Evolutionary conservation across 2,888 invertebrate genomes (phyloP), one percentile per base, ranked within the genome.

Genomic region (Microplitis deprimator): DNA sequence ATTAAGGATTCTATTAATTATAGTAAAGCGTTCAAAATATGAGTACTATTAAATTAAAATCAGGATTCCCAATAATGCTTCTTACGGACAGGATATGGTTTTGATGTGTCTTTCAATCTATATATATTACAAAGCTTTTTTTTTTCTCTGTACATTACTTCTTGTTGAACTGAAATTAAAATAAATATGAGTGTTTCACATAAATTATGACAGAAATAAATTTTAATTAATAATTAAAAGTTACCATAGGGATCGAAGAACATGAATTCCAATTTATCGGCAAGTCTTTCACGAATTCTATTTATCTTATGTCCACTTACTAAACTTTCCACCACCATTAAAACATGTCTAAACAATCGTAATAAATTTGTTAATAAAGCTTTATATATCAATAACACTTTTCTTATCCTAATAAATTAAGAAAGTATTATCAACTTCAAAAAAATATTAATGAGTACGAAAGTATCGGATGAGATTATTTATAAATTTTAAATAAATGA

Each of bases 241-340:
- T 94, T 91, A 96, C 96, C 93, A 82, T 91, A 94, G 0, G 96
- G 96, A 91, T 97, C 96, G 83, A 93, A 96, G 74, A 91, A 89
- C 79, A 96, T 90, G 0, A 93, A 80, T 90, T 96, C 96, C 73
- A 96, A 79, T 92, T 96, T 97, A 10, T 96, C 96, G 1, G 91
- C 94, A 68, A 95, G 87, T 82, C 96, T 92, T 84, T 95, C 95
- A 77, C 96, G 92, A 68, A 94, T 91, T 77, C 89, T 87, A 77
- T 92, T 92, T 77, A 92, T 92, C 83, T 92, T 92, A 85, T 97
- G 96, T 0, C 96, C 96, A 84, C 93, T 94, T 1, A 95, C 95
- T 73, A 93, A 90, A 90, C 96, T 96, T 89, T 96, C 93, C 92
- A 96, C 91, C 81, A 94, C 84, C 7, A 97, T 96, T 93, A 97